Evolutionary conservation across 1,140 invertebrate species (phyloP).

Genomic region (Tyrophagus putrescentiae): DNA sequence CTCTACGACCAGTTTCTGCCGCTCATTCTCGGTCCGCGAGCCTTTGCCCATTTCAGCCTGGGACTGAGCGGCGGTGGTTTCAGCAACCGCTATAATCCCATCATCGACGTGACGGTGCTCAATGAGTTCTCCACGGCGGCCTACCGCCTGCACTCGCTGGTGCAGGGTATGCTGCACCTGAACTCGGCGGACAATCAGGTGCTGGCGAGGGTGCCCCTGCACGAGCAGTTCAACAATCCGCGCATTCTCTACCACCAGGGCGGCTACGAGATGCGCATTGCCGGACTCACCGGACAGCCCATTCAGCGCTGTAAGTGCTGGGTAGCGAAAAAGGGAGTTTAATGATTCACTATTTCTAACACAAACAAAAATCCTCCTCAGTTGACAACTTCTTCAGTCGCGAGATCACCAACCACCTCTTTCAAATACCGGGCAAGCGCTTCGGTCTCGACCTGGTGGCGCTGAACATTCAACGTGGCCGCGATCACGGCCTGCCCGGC

Average conservation of each 20-base stretch:
- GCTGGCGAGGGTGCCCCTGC: slow-evolving; percentile 41
- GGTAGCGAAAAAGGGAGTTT: slow-evolving; percentile 30
- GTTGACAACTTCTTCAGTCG: slow-evolving; percentile 78
- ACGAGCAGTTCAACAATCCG: slow-evolving; percentile 87
- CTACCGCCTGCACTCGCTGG: slow-evolving; percentile 47
- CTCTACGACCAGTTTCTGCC: slow-evolving; percentile 41
- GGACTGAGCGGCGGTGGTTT: background rate
- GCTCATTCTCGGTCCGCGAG: slow-evolving; percentile 30
- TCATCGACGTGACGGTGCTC: background rate
- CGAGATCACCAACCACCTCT: slow-evolving; percentile 59
- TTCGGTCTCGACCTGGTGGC: slow-evolving; percentile 65
- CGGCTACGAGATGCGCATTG: slow-evolving; percentile 63
- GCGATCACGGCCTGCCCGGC: slow-evolving; percentile 68
- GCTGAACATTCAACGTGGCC: slow-evolving; percentile 68
- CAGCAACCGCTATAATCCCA: slow-evolving; percentile 8
- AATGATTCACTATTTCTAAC: background rate
- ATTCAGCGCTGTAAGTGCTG: slow-evolving; percentile 50
- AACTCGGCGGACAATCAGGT: background rate
- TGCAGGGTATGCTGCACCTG: slow-evolving; percentile 40
- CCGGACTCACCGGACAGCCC: slow-evolving; percentile 69
- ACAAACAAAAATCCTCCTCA: background rate
- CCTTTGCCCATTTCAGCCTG: slow-evolving; percentile 9
- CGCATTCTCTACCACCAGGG: slow-evolving; percentile 53
- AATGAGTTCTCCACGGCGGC: slow-evolving; percentile 36
- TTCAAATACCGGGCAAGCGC: slow-evolving; percentile 44